Conservation (phyloP, 2,888 invertebrate genomes). For the Tachina grossa region DNA sequence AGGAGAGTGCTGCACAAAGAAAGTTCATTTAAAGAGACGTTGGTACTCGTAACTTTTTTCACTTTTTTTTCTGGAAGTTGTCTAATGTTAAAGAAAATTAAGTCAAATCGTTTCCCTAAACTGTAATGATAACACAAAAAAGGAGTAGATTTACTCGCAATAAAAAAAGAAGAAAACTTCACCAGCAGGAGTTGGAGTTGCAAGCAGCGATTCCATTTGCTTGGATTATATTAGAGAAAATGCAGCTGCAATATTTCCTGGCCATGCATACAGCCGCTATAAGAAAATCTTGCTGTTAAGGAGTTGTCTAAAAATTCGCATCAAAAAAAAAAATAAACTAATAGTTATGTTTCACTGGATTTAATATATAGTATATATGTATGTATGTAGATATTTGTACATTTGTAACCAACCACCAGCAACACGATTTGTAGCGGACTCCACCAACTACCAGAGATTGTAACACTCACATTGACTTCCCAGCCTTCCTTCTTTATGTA, state of each 20-base stretch:
- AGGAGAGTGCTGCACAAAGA: slow-evolving; percentile 44
- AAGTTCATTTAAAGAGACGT: slow-evolving; percentile 45
- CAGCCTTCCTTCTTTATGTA: slow-evolving; percentile 57
- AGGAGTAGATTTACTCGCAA: slow-evolving; percentile 61
- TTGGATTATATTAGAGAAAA: slow-evolving; percentile 34
- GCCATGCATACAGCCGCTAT: slow-evolving; percentile 71
- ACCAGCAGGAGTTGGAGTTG: slow-evolving; percentile 63
- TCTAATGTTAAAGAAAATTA: slow-evolving; percentile 77
- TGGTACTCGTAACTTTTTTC: slow-evolving; percentile 6
- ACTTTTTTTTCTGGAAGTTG: slow-evolving; percentile 42
- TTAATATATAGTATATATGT: background rate
- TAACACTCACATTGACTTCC: slow-evolving; percentile 68
- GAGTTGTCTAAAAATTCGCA: slow-evolving; percentile 74
- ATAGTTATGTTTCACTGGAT: slow-evolving; percentile 34
- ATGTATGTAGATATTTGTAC: background rate
- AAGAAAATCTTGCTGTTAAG: slow-evolving; percentile 61
- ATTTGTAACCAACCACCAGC: slow-evolving; percentile 54
- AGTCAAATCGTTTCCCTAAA: slow-evolving; percentile 78
- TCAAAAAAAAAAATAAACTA: slow-evolving; percentile 32
- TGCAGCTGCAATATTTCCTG: slow-evolving; percentile 71
- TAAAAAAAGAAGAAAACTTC: slow-evolving; percentile 9
- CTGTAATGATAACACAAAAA: slow-evolving; percentile 71
- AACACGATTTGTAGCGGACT: slow-evolving; percentile 79
- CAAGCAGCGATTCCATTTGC: slow-evolving; percentile 16
- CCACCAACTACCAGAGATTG: slow-evolving; percentile 67